Evolutionary conservation across 2,113 vertebrate species (phyloP).

Genomic region (Rhombomys opimus): DNA sequence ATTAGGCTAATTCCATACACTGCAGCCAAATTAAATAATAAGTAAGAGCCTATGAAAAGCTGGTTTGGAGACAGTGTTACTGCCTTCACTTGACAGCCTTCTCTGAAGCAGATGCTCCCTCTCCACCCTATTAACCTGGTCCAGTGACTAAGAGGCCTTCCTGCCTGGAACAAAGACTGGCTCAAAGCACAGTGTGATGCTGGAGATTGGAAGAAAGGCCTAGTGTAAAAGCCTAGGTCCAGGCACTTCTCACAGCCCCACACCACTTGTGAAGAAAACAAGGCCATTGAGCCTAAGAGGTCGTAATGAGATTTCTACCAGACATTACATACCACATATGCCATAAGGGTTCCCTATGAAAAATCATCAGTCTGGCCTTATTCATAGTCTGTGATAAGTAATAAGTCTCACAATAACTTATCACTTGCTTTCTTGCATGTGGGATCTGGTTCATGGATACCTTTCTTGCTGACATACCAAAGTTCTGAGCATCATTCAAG

Average conservation of each 20-base stretch:
- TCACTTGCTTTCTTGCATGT: background rate
- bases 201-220: background rate
- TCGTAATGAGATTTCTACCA: background rate
- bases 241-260: too few relatives aligned
- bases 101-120: conserved; percentile 87
- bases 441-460: background rate
- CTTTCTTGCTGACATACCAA: background rate
- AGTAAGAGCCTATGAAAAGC: conserved; percentile 89
- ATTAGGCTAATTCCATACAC: conserved; percentile 89
- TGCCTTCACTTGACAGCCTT: conserved; percentile 86
- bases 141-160: conserved; percentile 59
- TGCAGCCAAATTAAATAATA: conserved; percentile 91
- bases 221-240: fast-evolving
- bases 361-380: fast-evolving
- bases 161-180: background rate
- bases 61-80: conserved; percentile 86
- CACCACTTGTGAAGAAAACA: background rate
- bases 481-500: background rate
- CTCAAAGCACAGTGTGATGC: background rate
- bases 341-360: background rate
- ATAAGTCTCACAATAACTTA: background rate
- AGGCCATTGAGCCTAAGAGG: background rate
- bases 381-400: background rate
- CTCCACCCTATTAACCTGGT: conserved; percentile 85
- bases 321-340: background rate